Evolutionary conservation across 2,113 vertebrate species (phyloP).

Genomic region (Melanerpes aurifrons): DNA sequence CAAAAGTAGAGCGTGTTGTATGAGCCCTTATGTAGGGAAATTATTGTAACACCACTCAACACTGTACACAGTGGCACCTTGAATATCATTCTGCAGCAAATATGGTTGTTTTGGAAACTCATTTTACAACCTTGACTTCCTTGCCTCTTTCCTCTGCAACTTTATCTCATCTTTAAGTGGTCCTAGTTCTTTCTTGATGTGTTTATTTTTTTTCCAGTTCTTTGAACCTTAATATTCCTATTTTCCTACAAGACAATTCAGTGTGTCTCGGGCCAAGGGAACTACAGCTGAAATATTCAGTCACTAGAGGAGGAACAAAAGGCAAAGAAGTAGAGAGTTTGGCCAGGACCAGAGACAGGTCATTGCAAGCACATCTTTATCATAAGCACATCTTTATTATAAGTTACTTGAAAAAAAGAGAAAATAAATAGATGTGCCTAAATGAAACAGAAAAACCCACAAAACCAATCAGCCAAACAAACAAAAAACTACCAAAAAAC

Average conservation of each 20-base stretch:
- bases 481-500: too few species aligned
- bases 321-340: not conserved
- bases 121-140: not conserved
- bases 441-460: not conserved
- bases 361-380: not conserved
- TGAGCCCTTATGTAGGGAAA: not conserved
- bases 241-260: not conserved
- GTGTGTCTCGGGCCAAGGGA: not conserved
- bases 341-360: not conserved
- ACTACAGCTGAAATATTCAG: not conserved
- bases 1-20: not conserved
- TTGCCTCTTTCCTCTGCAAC: not conserved
- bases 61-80: not conserved
- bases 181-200: not conserved
- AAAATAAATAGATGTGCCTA: not conserved
- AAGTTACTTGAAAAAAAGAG: not conserved
- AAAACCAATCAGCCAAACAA: too few species aligned
- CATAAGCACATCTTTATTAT: not conserved
- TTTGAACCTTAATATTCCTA: not conserved
- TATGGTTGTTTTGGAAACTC: not conserved
- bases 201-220: not conserved
- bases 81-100: not conserved
- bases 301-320: not conserved
- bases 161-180: not conserved
- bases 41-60: not conserved